Evolutionary conservation across 1,140 invertebrate genomes (phyloP).

Genomic region (Pseudomyrmex sp.): DNA sequence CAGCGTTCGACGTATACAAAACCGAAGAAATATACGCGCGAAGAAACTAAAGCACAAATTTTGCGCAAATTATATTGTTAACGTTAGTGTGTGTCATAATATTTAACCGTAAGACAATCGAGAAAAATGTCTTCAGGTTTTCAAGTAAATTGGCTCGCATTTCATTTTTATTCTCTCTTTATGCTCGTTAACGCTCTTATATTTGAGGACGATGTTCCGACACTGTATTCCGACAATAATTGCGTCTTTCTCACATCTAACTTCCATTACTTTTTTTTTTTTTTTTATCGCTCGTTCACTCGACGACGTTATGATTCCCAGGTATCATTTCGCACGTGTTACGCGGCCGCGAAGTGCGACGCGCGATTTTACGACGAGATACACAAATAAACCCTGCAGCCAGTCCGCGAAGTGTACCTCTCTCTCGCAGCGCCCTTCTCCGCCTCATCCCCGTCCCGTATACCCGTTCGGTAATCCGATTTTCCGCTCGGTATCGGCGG

Average conservation of each 20-base stretch:
- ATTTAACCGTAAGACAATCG: too few species aligned
- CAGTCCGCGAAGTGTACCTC: conserved; percentile 42
- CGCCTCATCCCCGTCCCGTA: conserved; percentile 34
- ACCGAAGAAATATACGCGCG: too few species aligned
- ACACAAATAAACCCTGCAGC: conserved; percentile 23
- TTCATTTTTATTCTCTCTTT: too few species aligned
- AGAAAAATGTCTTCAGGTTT: too few species aligned
- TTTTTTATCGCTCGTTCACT: background rate
- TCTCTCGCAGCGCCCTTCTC: background rate
- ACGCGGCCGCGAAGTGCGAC: background rate
- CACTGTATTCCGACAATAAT: background rate
- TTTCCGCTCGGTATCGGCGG: conserved; percentile 55
- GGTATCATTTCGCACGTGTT: conserved; percentile 12
- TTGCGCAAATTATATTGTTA: too few species aligned
- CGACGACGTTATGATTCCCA: background rate
- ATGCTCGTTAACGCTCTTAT: too few species aligned
- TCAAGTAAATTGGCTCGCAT: too few species aligned
- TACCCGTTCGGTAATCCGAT: conserved; percentile 54
- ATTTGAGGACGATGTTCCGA: background rate
- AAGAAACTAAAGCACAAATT: too few species aligned
- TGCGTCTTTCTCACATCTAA: background rate
- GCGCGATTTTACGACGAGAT: conserved; percentile 37
- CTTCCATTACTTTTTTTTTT: background rate
- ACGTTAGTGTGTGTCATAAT: too few species aligned
- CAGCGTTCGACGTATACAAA: too few species aligned